Evolutionary conservation across 2,113 vertebrate genomes (phyloP), one percentile per base, ranked within the genome.

Genomic region (Aegotheles bennettii): DNA sequence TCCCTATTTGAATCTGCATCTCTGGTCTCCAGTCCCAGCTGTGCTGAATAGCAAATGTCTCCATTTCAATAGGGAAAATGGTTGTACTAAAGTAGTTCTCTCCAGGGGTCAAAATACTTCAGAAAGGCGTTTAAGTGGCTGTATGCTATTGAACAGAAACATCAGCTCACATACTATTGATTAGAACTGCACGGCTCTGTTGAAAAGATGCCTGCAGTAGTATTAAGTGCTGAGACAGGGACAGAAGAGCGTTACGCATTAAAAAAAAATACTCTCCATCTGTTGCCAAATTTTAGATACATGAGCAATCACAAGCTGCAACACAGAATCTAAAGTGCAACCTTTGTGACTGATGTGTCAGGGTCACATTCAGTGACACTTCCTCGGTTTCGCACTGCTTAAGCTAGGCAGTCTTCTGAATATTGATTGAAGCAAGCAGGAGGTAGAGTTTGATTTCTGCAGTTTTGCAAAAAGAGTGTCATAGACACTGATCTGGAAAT

Each of bases 111-210:
- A 96, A 90, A 96, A 94, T 78, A 93, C 86, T 89, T 90, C 88
- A 90, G 88, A 94, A 81, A 83, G 88, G 68, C 85, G 94, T 93
- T 92, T 94, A 90, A 96, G 93, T 84, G 90, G 68, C 68, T 89
- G 10, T 68, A 89, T 42, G 73, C 69, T 93, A 96, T 33, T 87
- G 85, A 97, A 71, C 83, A 91, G 92, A 95, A 95, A 92, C 85
- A 96, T 92, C 93, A 96, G 80, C 89, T 96, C 95, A 57, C 95
- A 65, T 84, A 94, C 81, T 92, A 96, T 94, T 84, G 95, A 96
- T 96, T 88, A 82, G 29, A 95, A 84, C 88, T 51, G 84, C 53
- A 56, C 4, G 5, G 88, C 56, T 96, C 92, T 84, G 75, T 81
- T 75, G 86, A 90, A 88, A 95, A 93, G 71, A 90, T 54, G 64